Conservation (phyloP, 23 tunicate genomes). For the Ascidia mentula region DNA sequence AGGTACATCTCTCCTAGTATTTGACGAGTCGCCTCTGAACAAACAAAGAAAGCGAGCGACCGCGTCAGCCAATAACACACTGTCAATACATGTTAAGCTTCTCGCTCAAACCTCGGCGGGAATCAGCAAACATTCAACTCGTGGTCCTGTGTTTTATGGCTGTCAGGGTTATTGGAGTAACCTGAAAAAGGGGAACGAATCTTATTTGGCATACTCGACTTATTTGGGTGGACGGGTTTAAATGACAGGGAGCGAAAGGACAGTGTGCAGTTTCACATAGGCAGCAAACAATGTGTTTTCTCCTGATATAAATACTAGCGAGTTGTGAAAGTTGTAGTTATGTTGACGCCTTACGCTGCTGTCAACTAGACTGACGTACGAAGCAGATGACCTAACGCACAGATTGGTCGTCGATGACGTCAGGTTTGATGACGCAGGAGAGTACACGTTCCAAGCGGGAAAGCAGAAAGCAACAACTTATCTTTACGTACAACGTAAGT, state of each 20-base stretch:
- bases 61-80: background rate
- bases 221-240: background rate
- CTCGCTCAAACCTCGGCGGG: slow-evolving; percentile 6
- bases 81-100: slow-evolving; percentile 2
- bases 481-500: slow-evolving; percentile 90
- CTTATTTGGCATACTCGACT: background rate
- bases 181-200: background rate
- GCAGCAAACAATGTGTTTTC: background rate
- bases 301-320: background rate
- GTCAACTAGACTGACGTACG: slow-evolving; percentile 76
- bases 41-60: background rate
- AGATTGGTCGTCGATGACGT: slow-evolving; percentile 59
- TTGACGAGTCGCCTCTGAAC: background rate
- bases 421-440: slow-evolving; percentile 80
- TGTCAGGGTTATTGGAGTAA: background rate
- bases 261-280: background rate
- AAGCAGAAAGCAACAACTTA: slow-evolving; percentile 74
- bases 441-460: slow-evolving; percentile 88
- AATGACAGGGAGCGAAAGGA: background rate
- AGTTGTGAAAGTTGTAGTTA: too few relatives aligned
- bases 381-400: slow-evolving; percentile 61
- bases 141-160: background rate
- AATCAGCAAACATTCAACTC: background rate
- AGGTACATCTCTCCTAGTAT: background rate
- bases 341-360: too few relatives aligned